Percentiles rank a stretch among this genome's conserved stretches.
Conservation (phyloP, 2,113 vertebrate species). For the Macaca fascicularis region T2T-MFA8v1.1 NC_088381.1:90894501-90895000, state of each 20-base stretch:
- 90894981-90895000: constrained; percentile 57
- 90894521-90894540: constrained; percentile 34
- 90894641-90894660: not conserved
- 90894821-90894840: constrained; percentile 41
- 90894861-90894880: constrained; percentile 62
- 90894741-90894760: not conserved
- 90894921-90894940: constrained; percentile 60
- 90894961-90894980: constrained; percentile 70
- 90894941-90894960: constrained; percentile 56
- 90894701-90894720: not conserved
- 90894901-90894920: constrained; percentile 62
- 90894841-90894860: constrained; percentile 71
- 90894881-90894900: constrained; percentile 66
- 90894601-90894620: not conserved
- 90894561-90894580: constrained; percentile 34
- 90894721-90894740: not conserved
- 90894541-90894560: not conserved
- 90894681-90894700: not conserved
- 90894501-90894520: not conserved
- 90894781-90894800: constrained; percentile 53
- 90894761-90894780: not conserved
- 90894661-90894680: not conserved
- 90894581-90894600: constrained; percentile 29
- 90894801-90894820: constrained; percentile 57
- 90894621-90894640: constrained; percentile 34